phyloP scores from a whole-genome alignment of 2,888 invertebrate species.

The Lochmaea crataegi region DNA sequence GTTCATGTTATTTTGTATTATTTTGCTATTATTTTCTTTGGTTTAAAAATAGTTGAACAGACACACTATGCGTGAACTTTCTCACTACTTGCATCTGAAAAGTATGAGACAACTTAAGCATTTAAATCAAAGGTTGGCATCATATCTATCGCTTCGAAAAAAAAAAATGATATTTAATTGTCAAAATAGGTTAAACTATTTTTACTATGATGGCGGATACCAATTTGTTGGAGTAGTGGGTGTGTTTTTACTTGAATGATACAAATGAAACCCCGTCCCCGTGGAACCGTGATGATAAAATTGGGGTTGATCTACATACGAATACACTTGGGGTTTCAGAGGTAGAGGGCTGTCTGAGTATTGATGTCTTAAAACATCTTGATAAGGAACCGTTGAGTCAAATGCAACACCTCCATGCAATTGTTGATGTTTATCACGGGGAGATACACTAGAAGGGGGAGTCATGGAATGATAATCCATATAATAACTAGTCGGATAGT shows the following conservation, averaged over 20 bases:
- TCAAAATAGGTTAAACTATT: conserved; percentile 41
- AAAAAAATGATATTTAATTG: conserved; percentile 50
- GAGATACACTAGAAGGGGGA: conserved; percentile 96
- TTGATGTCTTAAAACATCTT: conserved; percentile 70
- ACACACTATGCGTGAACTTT: conserved; percentile 52
- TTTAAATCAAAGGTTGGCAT: conserved; percentile 53
- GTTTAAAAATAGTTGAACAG: conserved; percentile 60
- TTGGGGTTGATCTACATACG: conserved; percentile 82
- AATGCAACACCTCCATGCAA: conserved; percentile 68
- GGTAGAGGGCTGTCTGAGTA: conserved; percentile 79
- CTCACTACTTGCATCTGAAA: conserved; percentile 52
- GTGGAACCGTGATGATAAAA: conserved; percentile 79
- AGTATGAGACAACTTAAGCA: conserved; percentile 54
- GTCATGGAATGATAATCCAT: conserved; percentile 95
- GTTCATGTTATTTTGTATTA: conserved; percentile 57
- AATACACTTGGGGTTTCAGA: conserved; percentile 91
- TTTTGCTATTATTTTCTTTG: conserved; percentile 54
- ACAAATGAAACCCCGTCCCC: conserved; percentile 82
- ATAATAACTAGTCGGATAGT: conserved; percentile 72
- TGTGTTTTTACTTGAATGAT: conserved; percentile 79
- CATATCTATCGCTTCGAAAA: conserved; percentile 52
- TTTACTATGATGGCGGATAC: conserved; percentile 65
- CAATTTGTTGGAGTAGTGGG: conserved; percentile 63
- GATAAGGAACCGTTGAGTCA: conserved; percentile 64
- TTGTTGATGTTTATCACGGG: conserved; percentile 84